Conservation (phyloP, 2,113 vertebrate genomes). For the Leptodactylus fuscus region DNA sequence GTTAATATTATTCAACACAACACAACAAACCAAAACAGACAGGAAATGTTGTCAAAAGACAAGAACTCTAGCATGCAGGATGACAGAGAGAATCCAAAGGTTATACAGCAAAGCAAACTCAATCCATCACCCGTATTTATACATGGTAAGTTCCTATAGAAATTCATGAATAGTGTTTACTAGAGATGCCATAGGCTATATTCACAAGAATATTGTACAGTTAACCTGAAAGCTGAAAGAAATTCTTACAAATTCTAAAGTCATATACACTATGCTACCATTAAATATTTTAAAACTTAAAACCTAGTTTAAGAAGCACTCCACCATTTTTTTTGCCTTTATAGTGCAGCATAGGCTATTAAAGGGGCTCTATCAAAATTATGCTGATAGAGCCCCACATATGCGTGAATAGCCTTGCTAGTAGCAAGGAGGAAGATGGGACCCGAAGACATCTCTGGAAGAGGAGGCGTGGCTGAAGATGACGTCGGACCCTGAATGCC, state of each 20-base stretch:
- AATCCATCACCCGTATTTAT: background rate
- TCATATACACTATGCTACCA: too few relatives aligned
- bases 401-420: too few relatives aligned
- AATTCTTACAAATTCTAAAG: background rate
- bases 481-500: too few relatives aligned
- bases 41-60: slow-evolving; percentile 6
- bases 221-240: background rate
- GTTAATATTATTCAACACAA: slow-evolving; percentile 27
- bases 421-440: too few relatives aligned
- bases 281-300: too few relatives aligned
- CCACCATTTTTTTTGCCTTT: too few relatives aligned
- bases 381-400: too few relatives aligned
- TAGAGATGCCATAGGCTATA: background rate
- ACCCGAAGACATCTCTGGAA: too few relatives aligned
- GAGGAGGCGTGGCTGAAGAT: too few relatives aligned
- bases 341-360: too few relatives aligned
- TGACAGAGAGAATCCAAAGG: background rate
- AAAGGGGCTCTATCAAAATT: too few relatives aligned
- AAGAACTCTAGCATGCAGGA: background rate
- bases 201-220: background rate
- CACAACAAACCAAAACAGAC: slow-evolving; percentile 36
- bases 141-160: background rate
- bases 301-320: too few relatives aligned
- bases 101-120: background rate
- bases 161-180: background rate